Evolutionary conservation across 2,113 vertebrate species (phyloP).

Genomic region (Dromaius novaehollandiae): DNA sequence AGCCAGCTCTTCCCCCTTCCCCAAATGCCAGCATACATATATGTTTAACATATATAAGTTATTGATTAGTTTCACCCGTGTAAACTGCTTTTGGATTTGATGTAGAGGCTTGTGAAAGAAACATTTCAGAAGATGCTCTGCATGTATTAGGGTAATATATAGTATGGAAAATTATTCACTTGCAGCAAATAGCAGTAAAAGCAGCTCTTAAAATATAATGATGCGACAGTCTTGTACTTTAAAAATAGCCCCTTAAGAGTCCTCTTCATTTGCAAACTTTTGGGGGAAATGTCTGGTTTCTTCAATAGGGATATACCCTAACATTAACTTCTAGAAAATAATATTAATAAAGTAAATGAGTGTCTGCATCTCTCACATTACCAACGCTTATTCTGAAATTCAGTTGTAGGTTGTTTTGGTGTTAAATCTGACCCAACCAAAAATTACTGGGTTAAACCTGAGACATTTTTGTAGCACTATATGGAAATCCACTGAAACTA

Average conservation of each 20-base stretch:
- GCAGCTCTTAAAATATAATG: background rate
- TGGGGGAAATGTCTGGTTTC: background rate
- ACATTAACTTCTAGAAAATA: background rate
- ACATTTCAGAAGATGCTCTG: background rate
- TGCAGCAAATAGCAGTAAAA: background rate
- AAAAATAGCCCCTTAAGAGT: background rate
- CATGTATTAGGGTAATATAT: accelerated
- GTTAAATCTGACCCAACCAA: background rate
- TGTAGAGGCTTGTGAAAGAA: background rate
- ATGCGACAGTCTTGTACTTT: background rate
- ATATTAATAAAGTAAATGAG: background rate
- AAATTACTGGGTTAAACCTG: background rate
- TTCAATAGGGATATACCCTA: background rate
- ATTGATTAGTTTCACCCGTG: background rate
- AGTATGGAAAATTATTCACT: background rate
- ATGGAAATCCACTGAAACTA: background rate
- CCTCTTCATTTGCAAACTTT: background rate
- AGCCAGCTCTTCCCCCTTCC: background rate
- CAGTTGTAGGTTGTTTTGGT: background rate
- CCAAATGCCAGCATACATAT: background rate
- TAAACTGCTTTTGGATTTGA: background rate
- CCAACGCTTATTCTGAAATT: background rate
- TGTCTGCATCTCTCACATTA: background rate
- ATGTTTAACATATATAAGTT: background rate
- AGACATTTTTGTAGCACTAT: background rate